These are phyloP conservation scores for Buphagus erythrorhynchus DNA, from an alignment of 2,797 vertebrate species.

Conservation along the genomic window DNA sequence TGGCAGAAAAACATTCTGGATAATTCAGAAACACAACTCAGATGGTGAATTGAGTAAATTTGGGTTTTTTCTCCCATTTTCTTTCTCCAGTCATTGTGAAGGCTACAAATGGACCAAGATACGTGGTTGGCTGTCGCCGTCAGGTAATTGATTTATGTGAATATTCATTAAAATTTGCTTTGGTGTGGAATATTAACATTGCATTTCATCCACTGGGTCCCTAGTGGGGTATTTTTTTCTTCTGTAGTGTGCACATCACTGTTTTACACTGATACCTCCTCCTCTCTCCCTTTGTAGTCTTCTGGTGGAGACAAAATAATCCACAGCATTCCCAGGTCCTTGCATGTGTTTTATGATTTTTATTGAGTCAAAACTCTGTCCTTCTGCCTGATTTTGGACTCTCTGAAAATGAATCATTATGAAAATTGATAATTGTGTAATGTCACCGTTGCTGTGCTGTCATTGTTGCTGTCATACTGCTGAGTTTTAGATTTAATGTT, in stretches of 20 bases:
- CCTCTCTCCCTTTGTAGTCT: not conserved
- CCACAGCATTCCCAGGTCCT: not conserved
- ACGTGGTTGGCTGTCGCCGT: conserved; percentile 90
- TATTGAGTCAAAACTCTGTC: not conserved
- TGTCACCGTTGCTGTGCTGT: fast-evolving
- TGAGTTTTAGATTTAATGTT: not conserved
- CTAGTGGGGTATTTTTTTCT: not conserved
- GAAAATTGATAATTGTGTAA: not conserved
- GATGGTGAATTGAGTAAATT: not conserved
- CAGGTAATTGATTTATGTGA: conserved; percentile 81
- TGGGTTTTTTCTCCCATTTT: not conserved
- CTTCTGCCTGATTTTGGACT: not conserved
- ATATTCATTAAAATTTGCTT: not conserved
- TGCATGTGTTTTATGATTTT: not conserved
- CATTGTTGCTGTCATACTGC: fast-evolving
- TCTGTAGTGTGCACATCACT: not conserved
- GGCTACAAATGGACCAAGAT: conserved; percentile 90
- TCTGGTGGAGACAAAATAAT: not conserved
- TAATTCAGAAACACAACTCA: not conserved
- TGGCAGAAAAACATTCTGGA: not conserved
- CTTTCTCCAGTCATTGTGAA: conserved; percentile 91
- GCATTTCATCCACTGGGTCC: not conserved
- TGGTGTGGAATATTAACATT: not conserved
- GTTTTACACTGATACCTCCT: not conserved
- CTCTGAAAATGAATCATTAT: not conserved